Conservation (phyloP, 2,113 vertebrate species). For the Atlantisia rogersi region DNA sequence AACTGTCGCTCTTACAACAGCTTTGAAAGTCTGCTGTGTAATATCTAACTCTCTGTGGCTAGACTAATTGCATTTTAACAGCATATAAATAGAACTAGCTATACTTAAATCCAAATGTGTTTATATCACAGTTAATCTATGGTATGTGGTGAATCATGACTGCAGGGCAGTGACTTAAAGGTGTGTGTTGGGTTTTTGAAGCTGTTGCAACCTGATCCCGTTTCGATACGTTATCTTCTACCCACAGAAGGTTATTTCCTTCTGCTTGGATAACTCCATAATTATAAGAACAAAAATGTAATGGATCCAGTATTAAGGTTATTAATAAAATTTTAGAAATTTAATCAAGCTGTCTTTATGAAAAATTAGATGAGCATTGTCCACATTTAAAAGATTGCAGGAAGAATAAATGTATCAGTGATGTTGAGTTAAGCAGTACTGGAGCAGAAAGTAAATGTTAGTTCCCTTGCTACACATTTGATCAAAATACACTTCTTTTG, state of each 20-base stretch:
- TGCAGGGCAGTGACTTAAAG: background rate
- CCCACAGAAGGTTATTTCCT: background rate
- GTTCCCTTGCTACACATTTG: background rate
- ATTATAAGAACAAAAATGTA: background rate
- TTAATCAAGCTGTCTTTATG: background rate
- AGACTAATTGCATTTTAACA: background rate
- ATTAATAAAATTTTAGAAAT: background rate
- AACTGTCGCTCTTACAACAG: background rate
- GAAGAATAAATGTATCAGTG: background rate
- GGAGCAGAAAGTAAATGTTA: background rate
- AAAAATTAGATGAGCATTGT: background rate
- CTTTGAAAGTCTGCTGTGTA: background rate
- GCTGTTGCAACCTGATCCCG: background rate
- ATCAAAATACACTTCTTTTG: background rate
- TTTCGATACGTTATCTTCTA: background rate
- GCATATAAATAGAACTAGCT: background rate
- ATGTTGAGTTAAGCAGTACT: background rate
- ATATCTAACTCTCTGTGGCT: background rate
- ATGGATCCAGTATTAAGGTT: background rate
- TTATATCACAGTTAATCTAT: background rate
- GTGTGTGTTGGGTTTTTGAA: background rate
- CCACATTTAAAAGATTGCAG: background rate
- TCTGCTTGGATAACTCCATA: background rate
- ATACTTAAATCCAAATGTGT: background rate
- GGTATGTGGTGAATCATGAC: background rate